Base-by-base conservation (phyloP, 2,113 vertebrate species). In the Heterotilapia buettikoferi region DNA sequence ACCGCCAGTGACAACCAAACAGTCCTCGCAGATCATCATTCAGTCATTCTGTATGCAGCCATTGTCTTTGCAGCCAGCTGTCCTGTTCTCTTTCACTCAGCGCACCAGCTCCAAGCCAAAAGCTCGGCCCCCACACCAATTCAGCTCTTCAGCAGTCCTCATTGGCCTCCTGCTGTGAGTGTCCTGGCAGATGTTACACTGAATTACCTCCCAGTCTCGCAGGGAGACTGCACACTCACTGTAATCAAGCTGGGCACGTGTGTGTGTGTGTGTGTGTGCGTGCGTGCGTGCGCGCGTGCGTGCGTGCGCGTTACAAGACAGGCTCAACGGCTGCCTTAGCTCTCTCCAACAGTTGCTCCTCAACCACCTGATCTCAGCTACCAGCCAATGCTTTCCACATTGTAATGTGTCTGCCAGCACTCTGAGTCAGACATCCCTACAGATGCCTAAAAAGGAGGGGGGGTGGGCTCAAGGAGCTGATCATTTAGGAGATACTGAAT, bases 121-220 rank as follows among this genome's bases (percentile, higher is more conserved):
- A 66, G 53, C 84, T 36, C 47, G 84, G 68, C 73, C 29, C 56
- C 47, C 14, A n/a, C 83, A 63, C 78, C 53, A 12, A 43, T 80
- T 87, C 89, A 63, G 88, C 86, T 82, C 52, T 80, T 82, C 84
- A 13, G 10, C 12, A 45, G 85, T 80, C 38, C 2, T 29, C 59
- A 13, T 53, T 83, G 85, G 83, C 59, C 84, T 90, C 93, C 88
- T 68, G 83, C 84, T 54, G 86, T 40, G 84, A 91, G 89, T n/a
- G 84, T 93, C 90, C 88, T 83, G 82, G 94, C 95, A 95, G 93
- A 94, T 94, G 92, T 93, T 94, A 24, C 86, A 78, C 83, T 71
- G 92, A 93, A 92, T 92, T 86, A 91, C 84, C 89, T 92, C 90
- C 52, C 79, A 43, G 86, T 87, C 31, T 89, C 45, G 88, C 83